phyloP scores from a whole-genome alignment of 2,113 vertebrate genomes.

The Oncorhynchus mykiss region DNA sequence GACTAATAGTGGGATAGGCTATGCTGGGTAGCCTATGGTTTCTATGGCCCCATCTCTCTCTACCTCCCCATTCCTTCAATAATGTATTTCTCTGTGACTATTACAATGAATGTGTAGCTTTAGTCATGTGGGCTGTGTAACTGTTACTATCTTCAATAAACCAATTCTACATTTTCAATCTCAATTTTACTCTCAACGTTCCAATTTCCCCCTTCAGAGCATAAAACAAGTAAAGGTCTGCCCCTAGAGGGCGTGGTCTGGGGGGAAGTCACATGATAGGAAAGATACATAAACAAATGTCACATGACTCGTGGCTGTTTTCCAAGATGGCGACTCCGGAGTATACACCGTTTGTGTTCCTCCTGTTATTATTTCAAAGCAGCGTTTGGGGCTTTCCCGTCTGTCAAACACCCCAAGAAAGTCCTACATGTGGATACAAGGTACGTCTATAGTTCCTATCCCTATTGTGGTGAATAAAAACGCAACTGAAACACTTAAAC shows the following conservation, averaged over 20 bases:
- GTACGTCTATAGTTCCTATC: slow-evolving; percentile 17
- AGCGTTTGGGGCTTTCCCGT: slow-evolving; percentile 48
- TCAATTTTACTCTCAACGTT: no score
- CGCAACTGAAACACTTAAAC: no score
- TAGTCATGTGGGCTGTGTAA: neutral
- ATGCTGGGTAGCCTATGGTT: no score
- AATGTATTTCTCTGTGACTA: no score
- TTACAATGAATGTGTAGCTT: no score
- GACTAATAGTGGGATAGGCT: no score
- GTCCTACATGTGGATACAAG: slow-evolving; percentile 55
- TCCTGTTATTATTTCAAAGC: slow-evolving; percentile 12
- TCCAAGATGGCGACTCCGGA: slow-evolving; percentile 41
- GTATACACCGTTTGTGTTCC: fast-evolving
- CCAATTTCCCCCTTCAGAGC: no score
- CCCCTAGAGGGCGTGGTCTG: neutral
- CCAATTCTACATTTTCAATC: no score
- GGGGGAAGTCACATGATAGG: slow-evolving; percentile 39
- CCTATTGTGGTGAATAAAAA: neutral
- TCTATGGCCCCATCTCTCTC: no score
- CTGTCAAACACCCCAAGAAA: neutral
- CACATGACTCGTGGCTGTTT: slow-evolving; percentile 39
- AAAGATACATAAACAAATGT: slow-evolving; percentile 25
- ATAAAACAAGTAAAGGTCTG: no score
- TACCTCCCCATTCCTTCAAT: no score
- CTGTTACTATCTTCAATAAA: neutral